A percentile compares a stretch with the other conserved stretches of the same genome.
These are phyloP conservation scores for Anser cygnoides DNA, from an alignment of 2,113 vertebrate genomes.

Conservation along the genomic window DNA sequence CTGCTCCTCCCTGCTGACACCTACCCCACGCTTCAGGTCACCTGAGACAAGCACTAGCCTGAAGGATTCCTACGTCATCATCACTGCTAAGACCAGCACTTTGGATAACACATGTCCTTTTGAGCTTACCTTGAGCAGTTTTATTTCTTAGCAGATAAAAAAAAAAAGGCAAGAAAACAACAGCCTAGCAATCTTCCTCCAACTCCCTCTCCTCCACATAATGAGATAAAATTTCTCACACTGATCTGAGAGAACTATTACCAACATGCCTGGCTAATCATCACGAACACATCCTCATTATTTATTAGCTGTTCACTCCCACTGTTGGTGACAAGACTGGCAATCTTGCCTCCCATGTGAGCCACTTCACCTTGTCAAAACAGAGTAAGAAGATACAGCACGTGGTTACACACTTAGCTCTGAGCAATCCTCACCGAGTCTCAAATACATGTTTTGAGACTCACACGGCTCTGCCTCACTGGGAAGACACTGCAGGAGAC, in stretches of 20 bases:
- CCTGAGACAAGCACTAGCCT: neutral
- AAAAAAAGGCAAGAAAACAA: neutral
- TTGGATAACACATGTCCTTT: neutral
- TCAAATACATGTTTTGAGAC: neutral
- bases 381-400: neutral
- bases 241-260: neutral
- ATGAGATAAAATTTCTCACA: neutral
- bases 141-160: neutral
- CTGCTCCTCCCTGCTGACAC: neutral
- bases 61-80: neutral
- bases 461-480: neutral
- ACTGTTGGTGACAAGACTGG: neutral
- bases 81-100: neutral
- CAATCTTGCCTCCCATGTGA: neutral
- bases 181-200: neutral
- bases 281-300: neutral
- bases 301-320: neutral
- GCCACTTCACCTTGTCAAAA: neutral
- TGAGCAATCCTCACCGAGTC: neutral
- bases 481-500: neutral
- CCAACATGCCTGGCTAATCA: neutral
- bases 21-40: neutral
- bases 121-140: neutral
- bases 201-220: neutral
- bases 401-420: neutral